A percentile compares a stretch with the other conserved stretches of the same genome.
phyloP scores from a whole-genome alignment of 2,797 vertebrate genomes.

The Fringilla coelebs region DNA sequence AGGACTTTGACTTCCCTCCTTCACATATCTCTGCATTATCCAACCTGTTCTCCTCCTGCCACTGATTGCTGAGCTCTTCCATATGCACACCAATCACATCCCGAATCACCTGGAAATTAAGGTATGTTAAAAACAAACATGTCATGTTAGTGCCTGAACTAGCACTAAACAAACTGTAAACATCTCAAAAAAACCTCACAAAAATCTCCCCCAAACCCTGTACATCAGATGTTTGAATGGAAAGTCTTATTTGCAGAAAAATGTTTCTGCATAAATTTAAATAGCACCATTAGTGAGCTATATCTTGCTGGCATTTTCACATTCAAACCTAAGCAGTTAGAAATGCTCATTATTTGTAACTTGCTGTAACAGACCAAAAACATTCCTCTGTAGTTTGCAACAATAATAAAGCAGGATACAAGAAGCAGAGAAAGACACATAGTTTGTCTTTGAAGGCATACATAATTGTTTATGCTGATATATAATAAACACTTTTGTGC shows the following conservation, averaged over 20 bases:
- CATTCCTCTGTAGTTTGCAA: not conserved
- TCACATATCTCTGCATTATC: constrained; percentile 62
- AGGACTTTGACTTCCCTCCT: constrained; percentile 56
- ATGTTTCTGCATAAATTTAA: not conserved
- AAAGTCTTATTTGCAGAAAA: not conserved
- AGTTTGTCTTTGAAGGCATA: not conserved
- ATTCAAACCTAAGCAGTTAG: not conserved
- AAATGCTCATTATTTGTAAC: not conserved
- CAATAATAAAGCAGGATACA: not conserved
- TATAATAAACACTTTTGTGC: not conserved
- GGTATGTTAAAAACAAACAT: not conserved
- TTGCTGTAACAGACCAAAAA: not conserved
- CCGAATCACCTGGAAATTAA: constrained; percentile 85
- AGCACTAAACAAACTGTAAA: not conserved
- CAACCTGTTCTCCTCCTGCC: constrained; percentile 78
- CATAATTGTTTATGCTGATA: not conserved
- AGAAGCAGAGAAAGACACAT: not conserved
- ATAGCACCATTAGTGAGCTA: rapidly evolving
- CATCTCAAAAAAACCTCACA: not conserved
- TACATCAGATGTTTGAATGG: not conserved
- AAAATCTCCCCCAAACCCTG: not conserved
- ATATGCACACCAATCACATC: constrained; percentile 96
- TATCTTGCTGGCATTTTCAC: not conserved
- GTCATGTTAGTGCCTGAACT: not conserved
- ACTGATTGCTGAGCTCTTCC: constrained; percentile 85